phyloP scores from a whole-genome alignment of 2,113 vertebrate species.

The Burhinus oedicnemus region DNA sequence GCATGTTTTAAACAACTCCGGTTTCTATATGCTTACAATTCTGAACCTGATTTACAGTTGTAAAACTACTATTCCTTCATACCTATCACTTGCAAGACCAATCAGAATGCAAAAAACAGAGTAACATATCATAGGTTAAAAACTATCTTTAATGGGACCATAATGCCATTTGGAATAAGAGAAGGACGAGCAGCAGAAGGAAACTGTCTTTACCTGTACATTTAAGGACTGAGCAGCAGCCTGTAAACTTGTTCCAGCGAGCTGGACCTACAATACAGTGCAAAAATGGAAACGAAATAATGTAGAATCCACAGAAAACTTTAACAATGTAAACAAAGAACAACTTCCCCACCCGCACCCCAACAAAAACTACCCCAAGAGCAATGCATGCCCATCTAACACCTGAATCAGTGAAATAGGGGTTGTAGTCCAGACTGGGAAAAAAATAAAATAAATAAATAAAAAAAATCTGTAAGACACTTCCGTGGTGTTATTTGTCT shows the following conservation, averaged over 20 bases:
- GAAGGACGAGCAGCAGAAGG: constrained; percentile 2
- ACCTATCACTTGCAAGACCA: background rate
- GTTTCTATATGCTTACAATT: background rate
- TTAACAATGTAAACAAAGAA: background rate
- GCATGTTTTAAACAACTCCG: background rate
- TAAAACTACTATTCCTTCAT: background rate
- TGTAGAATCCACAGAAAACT: background rate
- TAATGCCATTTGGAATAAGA: constrained; percentile 1
- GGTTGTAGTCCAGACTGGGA: background rate
- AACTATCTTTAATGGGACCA: background rate
- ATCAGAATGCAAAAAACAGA: background rate
- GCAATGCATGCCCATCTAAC: background rate
- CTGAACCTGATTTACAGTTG: background rate
- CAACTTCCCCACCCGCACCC: background rate
- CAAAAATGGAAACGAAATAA: constrained; percentile 56
- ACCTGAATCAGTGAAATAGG: background rate
- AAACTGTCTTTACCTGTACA: constrained; percentile 78
- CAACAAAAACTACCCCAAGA: background rate
- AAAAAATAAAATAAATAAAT: too few species aligned
- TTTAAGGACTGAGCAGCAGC: constrained; percentile 85
- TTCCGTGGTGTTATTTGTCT: background rate
- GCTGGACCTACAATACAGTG: constrained; percentile 80
- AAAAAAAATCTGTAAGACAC: background rate
- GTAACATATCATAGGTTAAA: background rate
- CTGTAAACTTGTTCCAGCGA: constrained; percentile 86